Base-by-base conservation (phyloP, 2,797 vertebrate species). In the Syngnathus rostellatus region DNA sequence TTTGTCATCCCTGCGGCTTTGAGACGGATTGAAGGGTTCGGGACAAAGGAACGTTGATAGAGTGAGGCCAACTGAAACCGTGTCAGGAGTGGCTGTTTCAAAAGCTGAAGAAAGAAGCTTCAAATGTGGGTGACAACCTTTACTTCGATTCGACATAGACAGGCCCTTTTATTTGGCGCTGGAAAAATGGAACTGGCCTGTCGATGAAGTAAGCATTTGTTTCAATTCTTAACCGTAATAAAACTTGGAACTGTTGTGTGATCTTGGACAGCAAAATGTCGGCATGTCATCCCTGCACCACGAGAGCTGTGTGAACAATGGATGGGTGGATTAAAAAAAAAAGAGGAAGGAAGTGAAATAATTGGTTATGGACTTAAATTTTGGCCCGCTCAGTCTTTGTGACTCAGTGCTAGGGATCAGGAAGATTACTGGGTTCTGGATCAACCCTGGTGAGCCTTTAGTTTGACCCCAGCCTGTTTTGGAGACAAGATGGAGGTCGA, bases 101-200 rank as follows among this genome's bases (percentile, higher is more conserved):
- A 87, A 80, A 72, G 76, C 14, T 37, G 38, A 1, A 40, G 79
- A 81, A 76, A 74, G 65, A 78, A 74, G 72, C 65, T 69, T 72
- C 58, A 87, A 87, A 85, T 85, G 84, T 84, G 75, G 77, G 65
- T 45, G 70, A 70, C 71, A 77, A 77, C 72, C 68, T 85, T 80
- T 71, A 72, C 82, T 69, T 82, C 80, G 68, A 83, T 84, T 76
- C 74, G 76, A 84, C 80, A 83, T 73, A 73, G 78, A 82, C 77
- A 40, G 53, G 43, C 7, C 8, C 17, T 6, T 55, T 14, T 54
- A 23, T 7, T 23, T 19, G 10, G 25, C 21, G 9, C 10, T 7
- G 57, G 5, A 38, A 59, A 59, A 37, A 37, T 16, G 16, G 31
- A 31, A 31, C 31, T 4, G 31, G 31, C 31, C 31, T 31, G 31